Conservation (phyloP, 1,140 invertebrate genomes). For the Euborellia annulipes region DNA sequence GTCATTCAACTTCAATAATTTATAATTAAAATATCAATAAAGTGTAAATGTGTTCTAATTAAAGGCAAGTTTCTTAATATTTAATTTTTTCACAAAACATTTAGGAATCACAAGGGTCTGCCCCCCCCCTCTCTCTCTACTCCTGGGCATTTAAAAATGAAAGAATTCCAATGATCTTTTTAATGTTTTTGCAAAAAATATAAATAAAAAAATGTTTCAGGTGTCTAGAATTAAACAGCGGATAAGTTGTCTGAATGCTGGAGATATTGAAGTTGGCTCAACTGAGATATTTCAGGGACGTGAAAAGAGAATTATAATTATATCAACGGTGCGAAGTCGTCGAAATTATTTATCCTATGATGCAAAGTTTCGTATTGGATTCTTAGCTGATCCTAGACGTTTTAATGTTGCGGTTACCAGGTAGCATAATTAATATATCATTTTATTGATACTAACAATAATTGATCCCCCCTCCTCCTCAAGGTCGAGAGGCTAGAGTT, state of each 20-base stretch:
- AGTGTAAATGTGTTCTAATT: background rate
- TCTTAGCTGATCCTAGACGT: slow-evolving; percentile 39
- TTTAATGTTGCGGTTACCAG: slow-evolving; percentile 2
- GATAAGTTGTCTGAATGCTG: slow-evolving; percentile 20
- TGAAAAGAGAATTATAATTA: slow-evolving; percentile 62
- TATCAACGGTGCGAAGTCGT: slow-evolving; percentile 59
- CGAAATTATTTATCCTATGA: slow-evolving; percentile 33
- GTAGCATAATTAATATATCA: slow-evolving; percentile 2
- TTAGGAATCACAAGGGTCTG: too few relatives aligned
- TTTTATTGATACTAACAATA: slow-evolving; percentile 5
- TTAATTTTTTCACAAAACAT: too few relatives aligned
- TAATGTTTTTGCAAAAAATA: too few relatives aligned
- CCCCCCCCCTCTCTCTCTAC: too few relatives aligned
- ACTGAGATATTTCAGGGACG: slow-evolving; percentile 79
- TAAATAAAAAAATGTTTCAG: slow-evolving; percentile 21
- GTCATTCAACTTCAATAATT: too few relatives aligned
- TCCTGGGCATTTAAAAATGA: background rate
- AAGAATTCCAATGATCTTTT: background rate
- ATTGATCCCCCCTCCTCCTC: too few relatives aligned
- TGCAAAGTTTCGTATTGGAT: slow-evolving; percentile 42
- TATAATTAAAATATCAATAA: too few relatives aligned
- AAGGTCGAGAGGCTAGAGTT: too few relatives aligned
- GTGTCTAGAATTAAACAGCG: slow-evolving; percentile 30
- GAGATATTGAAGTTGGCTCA: slow-evolving; percentile 52
- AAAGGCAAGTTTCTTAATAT: too few relatives aligned